Conservation (phyloP, 2,888 invertebrate genomes). For the Macrophya annulata region DNA sequence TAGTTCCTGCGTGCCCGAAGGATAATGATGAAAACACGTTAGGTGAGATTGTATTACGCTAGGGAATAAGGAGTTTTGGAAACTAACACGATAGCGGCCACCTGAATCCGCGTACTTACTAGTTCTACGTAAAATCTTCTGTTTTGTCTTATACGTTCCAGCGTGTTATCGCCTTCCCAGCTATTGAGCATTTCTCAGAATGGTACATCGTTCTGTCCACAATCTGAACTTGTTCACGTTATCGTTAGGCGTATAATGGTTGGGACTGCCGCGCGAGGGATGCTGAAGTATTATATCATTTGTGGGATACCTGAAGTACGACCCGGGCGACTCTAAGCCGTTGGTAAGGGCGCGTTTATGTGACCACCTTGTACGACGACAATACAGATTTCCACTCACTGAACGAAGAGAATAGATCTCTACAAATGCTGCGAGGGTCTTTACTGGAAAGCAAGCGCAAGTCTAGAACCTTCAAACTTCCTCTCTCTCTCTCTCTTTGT, state of each 20-base stretch:
- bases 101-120: constrained; percentile 12
- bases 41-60: constrained; percentile 4
- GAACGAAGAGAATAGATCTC: constrained; percentile 38
- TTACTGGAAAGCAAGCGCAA: constrained; percentile 23
- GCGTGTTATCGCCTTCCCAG: neutral
- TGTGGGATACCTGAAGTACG: constrained; percentile 36
- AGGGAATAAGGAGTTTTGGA: neutral
- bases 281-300: constrained; percentile 42
- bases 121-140: constrained; percentile 25
- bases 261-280: constrained; percentile 7
- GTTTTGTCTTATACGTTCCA: constrained; percentile 6
- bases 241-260: constrained; percentile 46
- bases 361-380: constrained; percentile 50
- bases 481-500: constrained; percentile 16
- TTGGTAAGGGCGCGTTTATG: constrained; percentile 21
- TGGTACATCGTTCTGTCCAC: constrained; percentile 21
- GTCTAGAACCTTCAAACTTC: constrained; percentile 12
- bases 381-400: constrained; percentile 27
- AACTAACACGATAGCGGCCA: constrained; percentile 17
- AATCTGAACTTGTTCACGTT: constrained; percentile 45
- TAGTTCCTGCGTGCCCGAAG: neutral
- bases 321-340: constrained; percentile 4
- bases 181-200: constrained; percentile 10
- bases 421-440: neutral
- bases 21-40: neutral